These are phyloP conservation scores for Sepioteuthis lessoniana DNA, from an alignment of 2,888 invertebrate species.

Conservation along the genomic window DNA sequence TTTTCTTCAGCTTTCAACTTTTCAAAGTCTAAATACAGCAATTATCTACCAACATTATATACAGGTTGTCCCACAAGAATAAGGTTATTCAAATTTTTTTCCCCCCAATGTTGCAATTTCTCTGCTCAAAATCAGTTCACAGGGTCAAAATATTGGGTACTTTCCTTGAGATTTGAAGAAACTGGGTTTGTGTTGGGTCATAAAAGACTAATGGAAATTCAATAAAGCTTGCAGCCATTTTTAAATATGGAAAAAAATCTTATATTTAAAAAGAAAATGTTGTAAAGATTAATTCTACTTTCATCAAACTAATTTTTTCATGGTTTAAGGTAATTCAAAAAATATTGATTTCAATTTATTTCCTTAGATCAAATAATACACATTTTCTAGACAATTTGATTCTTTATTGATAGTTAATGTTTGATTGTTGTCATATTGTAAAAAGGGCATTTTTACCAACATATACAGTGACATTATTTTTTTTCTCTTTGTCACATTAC, in stretches of 20 bases:
- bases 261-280: background rate
- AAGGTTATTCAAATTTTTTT: background rate
- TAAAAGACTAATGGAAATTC: conserved; percentile 13
- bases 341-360: background rate
- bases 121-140: background rate
- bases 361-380: background rate
- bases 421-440: background rate
- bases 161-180: background rate
- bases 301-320: background rate
- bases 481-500: background rate
- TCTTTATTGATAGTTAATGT: background rate
- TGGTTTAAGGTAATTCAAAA: background rate
- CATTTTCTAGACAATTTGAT: conserved; percentile 48
- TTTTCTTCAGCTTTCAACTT: background rate
- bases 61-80: background rate
- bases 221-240: background rate
- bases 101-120: background rate
- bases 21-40: background rate
- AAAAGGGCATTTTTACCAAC: no score
- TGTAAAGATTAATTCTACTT: background rate
- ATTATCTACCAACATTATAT: background rate
- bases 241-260: background rate
- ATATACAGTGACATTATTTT: background rate
- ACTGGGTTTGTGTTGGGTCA: background rate
- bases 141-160: background rate